Conservation (phyloP, 1,140 invertebrate genomes). For the Cephus cinctus region DNA sequence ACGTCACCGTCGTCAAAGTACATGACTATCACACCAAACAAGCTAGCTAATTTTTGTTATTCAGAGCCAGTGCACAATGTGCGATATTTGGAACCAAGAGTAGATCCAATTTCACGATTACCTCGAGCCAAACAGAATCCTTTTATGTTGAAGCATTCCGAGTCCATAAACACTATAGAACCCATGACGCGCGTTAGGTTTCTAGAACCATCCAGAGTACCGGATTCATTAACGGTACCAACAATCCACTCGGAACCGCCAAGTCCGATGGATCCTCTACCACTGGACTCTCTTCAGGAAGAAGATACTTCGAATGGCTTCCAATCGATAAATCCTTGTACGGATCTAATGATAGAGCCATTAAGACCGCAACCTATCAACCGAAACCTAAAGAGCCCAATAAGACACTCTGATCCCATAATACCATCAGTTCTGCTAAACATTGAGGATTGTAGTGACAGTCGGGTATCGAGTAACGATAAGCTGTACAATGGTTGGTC, state of each 20-base stretch:
- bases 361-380: neutral
- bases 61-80: slow-evolving; percentile 2
- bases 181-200: slow-evolving; percentile 16
- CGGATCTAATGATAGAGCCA: too few relatives aligned
- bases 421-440: slow-evolving; percentile 43
- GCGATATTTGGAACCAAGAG: slow-evolving; percentile 6
- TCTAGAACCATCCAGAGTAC: slow-evolving; percentile 26
- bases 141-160: slow-evolving; percentile 29
- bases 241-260: slow-evolving; percentile 46
- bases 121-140: slow-evolving; percentile 16
- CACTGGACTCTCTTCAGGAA: slow-evolving; percentile 25
- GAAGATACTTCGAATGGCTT: too few relatives aligned
- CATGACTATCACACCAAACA: slow-evolving; percentile 38
- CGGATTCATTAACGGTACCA: slow-evolving; percentile 34
- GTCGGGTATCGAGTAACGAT: slow-evolving; percentile 10
- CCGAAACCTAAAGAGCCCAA: slow-evolving; percentile 21
- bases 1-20: slow-evolving; percentile 27
- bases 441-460: slow-evolving; percentile 37
- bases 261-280: slow-evolving; percentile 41
- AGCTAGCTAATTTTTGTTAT: slow-evolving; percentile 29
- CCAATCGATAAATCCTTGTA: too few relatives aligned
- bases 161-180: slow-evolving; percentile 29
- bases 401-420: slow-evolving; percentile 39
- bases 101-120: slow-evolving; percentile 17
- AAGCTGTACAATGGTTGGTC: slow-evolving; percentile 2